These are phyloP conservation scores for Dichetophora obliterata DNA, from an alignment of 2,888 invertebrate species.

Conservation along the genomic window DNA sequence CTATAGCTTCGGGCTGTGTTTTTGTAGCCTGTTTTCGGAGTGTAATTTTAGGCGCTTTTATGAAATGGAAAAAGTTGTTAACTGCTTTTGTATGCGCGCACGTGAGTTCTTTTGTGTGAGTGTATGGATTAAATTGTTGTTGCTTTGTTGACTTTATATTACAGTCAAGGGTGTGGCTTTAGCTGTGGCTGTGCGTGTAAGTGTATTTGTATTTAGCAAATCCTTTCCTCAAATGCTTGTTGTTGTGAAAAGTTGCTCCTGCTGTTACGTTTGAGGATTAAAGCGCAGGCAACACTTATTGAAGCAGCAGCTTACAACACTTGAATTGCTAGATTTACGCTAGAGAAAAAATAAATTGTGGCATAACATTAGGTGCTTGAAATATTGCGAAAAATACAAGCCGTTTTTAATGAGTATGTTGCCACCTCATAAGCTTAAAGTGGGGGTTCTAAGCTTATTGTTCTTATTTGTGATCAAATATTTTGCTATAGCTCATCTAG, in stretches of 20 bases:
- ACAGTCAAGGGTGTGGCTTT: not conserved
- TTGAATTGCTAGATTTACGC: constrained; percentile 23
- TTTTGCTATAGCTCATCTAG: too few relatives aligned
- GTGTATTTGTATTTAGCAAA: constrained; percentile 39
- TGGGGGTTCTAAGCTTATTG: not conserved
- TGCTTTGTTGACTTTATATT: constrained; percentile 11
- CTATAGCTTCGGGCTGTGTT: not conserved
- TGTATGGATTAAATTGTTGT: not conserved
- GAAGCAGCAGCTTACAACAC: constrained; percentile 26
- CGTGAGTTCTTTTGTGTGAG: not conserved
- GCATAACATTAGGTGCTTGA: not conserved
- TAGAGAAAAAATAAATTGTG: constrained; percentile 2
- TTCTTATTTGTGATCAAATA: not conserved
- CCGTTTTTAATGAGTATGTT: constrained; percentile 17
- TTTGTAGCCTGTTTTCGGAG: not conserved
- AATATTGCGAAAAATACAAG: not conserved
- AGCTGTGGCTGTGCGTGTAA: constrained; percentile 27
- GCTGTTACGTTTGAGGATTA: constrained; percentile 22
- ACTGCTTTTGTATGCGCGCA: not conserved
- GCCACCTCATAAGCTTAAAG: constrained; percentile 11
- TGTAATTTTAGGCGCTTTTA: constrained; percentile 32
- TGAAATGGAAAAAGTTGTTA: constrained; percentile 34
- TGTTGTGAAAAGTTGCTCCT: not conserved
- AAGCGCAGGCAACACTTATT: constrained; percentile 20
- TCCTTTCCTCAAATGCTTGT: constrained; percentile 28